phyloP scores from a whole-genome alignment of 2,888 invertebrate genomes.

The Pegoplata infirma region DNA sequence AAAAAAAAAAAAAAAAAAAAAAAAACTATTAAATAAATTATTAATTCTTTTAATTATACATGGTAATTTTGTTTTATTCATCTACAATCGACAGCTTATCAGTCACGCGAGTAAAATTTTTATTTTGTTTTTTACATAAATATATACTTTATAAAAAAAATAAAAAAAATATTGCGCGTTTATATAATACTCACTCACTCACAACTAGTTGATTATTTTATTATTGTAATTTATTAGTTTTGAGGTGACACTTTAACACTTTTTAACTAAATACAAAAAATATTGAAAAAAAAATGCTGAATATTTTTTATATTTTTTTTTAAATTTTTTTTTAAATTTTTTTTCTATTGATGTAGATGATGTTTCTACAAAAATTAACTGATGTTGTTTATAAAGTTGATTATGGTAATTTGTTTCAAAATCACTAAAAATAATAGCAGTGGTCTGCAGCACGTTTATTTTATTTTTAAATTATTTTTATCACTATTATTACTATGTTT shows the following conservation, averaged over 20 bases:
- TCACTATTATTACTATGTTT: no score
- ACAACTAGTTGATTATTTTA: not conserved
- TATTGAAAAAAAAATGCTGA: not conserved
- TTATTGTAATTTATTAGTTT: constrained; percentile 21
- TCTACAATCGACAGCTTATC: constrained; percentile 32
- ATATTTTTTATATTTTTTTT: no score
- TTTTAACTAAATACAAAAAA: constrained; percentile 5
- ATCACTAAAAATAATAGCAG: no score
- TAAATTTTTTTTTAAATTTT: no score
- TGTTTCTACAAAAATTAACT: no score
- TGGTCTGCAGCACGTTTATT: no score
- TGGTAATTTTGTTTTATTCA: not conserved
- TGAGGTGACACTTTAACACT: constrained; percentile 45
- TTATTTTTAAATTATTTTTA: no score
- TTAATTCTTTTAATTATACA: constrained; percentile 13
- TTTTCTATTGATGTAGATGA: no score
- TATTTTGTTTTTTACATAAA: not conserved
- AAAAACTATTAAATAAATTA: constrained; percentile 38
- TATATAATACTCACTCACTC: not conserved
- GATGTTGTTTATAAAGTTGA: no score
- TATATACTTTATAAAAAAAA: no score
- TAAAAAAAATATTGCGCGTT: constrained; percentile 4
- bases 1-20: constrained; percentile 9
- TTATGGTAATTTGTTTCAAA: no score
- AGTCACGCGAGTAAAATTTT: constrained; percentile 54